Evolutionary conservation across 1,140 invertebrate genomes (phyloP).

Genomic region (Drosophila yakuba): DNA sequence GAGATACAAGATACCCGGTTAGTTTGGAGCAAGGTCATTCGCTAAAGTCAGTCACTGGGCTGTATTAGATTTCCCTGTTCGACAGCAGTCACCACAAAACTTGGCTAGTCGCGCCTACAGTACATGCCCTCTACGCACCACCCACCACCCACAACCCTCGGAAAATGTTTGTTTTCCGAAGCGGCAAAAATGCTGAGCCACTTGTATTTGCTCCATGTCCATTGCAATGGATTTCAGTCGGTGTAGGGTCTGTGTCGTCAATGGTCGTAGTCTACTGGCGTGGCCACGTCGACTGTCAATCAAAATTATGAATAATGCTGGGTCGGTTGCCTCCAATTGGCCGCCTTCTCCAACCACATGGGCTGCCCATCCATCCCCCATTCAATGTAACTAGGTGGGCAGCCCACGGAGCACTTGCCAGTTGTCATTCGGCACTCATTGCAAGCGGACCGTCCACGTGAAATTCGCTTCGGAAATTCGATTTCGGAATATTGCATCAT

Average conservation of each 20-base stretch:
- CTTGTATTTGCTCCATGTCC: slow-evolving; percentile 39
- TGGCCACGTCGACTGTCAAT: slow-evolving; percentile 64
- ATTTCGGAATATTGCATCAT: slow-evolving; percentile 22
- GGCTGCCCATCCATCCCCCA: slow-evolving; percentile 15
- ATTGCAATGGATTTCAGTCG: slow-evolving; percentile 16
- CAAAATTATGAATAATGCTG: slow-evolving; percentile 75
- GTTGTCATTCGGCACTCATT: slow-evolving; percentile 65
- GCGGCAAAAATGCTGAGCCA: slow-evolving; percentile 75
- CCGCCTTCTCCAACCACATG: slow-evolving; percentile 18
- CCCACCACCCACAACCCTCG: background rate
- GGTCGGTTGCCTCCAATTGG: slow-evolving; percentile 66
- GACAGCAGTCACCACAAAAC: background rate
- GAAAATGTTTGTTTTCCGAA: slow-evolving; percentile 34
- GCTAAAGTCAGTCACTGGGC: slow-evolving; percentile 56
- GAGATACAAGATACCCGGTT: slow-evolving; percentile 35
- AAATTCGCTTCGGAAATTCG: slow-evolving; percentile 4
- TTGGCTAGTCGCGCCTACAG: background rate
- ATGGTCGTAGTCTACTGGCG: slow-evolving; percentile 17
- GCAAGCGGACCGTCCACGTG: slow-evolving; percentile 27
- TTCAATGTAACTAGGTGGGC: slow-evolving; percentile 42
- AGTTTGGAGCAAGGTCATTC: slow-evolving; percentile 67
- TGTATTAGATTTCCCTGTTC: slow-evolving; percentile 59
- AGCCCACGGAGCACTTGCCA: slow-evolving; percentile 52
- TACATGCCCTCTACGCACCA: background rate
- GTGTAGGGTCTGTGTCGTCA: slow-evolving; percentile 8